A percentile compares a stretch with the other conserved stretches of the same genome.
phyloP scores from a whole-genome alignment of 2,888 invertebrate genomes.

The Leptinotarsa peninsularis region DNA sequence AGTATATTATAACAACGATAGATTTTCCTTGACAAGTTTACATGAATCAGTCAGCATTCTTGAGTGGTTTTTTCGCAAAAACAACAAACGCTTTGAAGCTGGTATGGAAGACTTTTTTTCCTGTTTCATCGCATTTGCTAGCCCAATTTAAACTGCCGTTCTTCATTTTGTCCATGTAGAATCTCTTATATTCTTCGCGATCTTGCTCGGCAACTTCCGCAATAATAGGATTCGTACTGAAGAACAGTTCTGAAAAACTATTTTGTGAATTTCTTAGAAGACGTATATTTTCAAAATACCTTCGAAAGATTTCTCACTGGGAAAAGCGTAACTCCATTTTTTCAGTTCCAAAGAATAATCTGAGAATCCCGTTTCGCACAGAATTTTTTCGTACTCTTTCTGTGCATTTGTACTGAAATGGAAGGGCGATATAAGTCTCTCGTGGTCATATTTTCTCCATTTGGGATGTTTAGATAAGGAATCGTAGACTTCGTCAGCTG shows the following conservation, averaged over 20 bases:
- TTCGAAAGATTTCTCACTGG: conserved; percentile 26
- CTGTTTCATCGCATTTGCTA: conserved; percentile 23
- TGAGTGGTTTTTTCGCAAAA: conserved; percentile 21
- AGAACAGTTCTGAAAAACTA: conserved; percentile 30
- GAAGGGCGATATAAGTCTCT: conserved; percentile 30
- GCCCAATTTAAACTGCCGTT: conserved; percentile 26
- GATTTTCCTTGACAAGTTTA: no score
- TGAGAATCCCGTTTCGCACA: conserved; percentile 29
- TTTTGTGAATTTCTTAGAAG: background rate
- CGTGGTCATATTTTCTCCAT: conserved; percentile 37
- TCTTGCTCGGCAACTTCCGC: conserved; percentile 27
- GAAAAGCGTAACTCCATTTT: conserved; percentile 19
- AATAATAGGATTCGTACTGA: conserved; percentile 30
- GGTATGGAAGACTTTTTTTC: conserved; percentile 11
- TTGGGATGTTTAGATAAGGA: conserved; percentile 29
- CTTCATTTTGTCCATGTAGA: conserved; percentile 26
- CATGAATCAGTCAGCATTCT: background rate
- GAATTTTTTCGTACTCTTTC: conserved; percentile 22
- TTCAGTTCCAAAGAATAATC: conserved; percentile 8
- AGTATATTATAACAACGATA: no score
- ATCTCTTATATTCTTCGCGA: conserved; percentile 28
- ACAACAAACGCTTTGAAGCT: conserved; percentile 19
- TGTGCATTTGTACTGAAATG: conserved; percentile 16
- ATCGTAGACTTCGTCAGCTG: conserved; percentile 30
- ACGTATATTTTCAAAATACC: background rate